These are phyloP conservation scores for Drosophila mayri DNA, from an alignment of 1,140 invertebrate species.

Conservation along the genomic window DNA sequence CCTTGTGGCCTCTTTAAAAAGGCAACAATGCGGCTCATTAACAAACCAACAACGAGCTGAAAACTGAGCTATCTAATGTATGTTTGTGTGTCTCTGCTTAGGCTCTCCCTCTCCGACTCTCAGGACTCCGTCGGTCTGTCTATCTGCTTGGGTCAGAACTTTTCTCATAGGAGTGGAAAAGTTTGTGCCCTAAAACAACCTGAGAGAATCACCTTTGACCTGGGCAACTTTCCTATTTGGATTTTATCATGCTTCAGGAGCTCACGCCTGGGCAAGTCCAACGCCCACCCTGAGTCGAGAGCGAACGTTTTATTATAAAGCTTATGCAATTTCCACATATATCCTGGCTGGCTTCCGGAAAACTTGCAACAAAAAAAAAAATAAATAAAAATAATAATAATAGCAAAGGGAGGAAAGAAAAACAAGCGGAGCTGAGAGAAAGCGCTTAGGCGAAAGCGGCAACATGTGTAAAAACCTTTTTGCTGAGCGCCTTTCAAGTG, in stretches of 20 bases:
- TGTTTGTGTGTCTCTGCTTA: slow-evolving; percentile 20
- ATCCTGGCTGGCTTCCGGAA: slow-evolving; percentile 40
- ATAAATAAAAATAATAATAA: slow-evolving; percentile 40
- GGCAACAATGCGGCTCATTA: slow-evolving; percentile 67
- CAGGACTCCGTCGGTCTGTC: slow-evolving; percentile 1
- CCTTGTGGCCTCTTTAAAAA: slow-evolving; percentile 34
- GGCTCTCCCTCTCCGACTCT: background rate
- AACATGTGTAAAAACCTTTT: slow-evolving; percentile 71
- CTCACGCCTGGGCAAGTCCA: background rate
- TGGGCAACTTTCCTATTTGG: slow-evolving; percentile 54
- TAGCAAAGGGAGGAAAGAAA: slow-evolving; percentile 4
- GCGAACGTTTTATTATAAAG: slow-evolving; percentile 66
- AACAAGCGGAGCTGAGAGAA: slow-evolving; percentile 9
- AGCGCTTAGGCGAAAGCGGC: slow-evolving; percentile 46
- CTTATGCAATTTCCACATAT: slow-evolving; percentile 79
- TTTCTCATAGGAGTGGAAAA: slow-evolving; percentile 49
- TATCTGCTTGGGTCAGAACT: slow-evolving; percentile 38
- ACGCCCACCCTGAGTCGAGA: slow-evolving; percentile 5
- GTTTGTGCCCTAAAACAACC: slow-evolving; percentile 41
- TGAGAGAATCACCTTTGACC: slow-evolving; percentile 55
- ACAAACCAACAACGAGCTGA: slow-evolving; percentile 51
- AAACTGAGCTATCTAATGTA: slow-evolving; percentile 43
- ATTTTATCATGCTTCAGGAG: slow-evolving; percentile 27
- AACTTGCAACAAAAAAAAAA: slow-evolving; percentile 18
- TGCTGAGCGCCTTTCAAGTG: slow-evolving; percentile 58